phyloP scores from a whole-genome alignment of 2,888 invertebrate genomes.

The Trichogramma evanescens region DNA sequence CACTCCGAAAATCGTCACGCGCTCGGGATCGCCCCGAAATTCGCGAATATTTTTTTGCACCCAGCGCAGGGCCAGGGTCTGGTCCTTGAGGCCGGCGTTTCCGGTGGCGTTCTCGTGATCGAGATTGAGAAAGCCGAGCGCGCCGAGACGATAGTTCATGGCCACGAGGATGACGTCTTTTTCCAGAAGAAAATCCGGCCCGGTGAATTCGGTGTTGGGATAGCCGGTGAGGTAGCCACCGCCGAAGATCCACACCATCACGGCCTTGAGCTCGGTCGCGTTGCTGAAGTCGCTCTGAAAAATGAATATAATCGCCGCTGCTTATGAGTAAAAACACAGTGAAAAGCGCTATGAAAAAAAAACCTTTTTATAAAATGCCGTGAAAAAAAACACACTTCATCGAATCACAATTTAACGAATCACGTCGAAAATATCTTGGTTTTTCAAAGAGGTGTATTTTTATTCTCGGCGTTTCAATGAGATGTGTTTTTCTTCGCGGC shows the following conservation, averaged over 20 bases:
- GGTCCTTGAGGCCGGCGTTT: conserved; percentile 45
- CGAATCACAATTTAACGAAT: no score
- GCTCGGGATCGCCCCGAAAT: conserved; percentile 51
- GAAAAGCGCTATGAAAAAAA: no score
- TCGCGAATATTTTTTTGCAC: conserved; percentile 48
- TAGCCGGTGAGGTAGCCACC: conserved; percentile 25
- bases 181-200: conserved; percentile 31
- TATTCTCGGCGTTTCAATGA: no score
- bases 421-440: no score
- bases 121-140: conserved; percentile 28
- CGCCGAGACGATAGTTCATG: conserved; percentile 32
- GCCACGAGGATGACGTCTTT: conserved; percentile 28
- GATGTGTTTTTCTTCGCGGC: no score
- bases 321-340: no score
- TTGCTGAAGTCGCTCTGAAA: not conserved
- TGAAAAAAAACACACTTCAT: no score
- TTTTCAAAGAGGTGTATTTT: no score
- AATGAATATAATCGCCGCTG: not conserved
- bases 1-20: conserved; percentile 52
- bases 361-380: no score
- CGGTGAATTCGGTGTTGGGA: conserved; percentile 16
- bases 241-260: conserved; percentile 31
- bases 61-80: conserved; percentile 53
- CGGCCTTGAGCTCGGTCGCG: conserved; percentile 10
- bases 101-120: conserved; percentile 28